phyloP scores from a whole-genome alignment of 37 sponge, comb jelly and placozoan species.

The Theonella swinhoei region DNA sequence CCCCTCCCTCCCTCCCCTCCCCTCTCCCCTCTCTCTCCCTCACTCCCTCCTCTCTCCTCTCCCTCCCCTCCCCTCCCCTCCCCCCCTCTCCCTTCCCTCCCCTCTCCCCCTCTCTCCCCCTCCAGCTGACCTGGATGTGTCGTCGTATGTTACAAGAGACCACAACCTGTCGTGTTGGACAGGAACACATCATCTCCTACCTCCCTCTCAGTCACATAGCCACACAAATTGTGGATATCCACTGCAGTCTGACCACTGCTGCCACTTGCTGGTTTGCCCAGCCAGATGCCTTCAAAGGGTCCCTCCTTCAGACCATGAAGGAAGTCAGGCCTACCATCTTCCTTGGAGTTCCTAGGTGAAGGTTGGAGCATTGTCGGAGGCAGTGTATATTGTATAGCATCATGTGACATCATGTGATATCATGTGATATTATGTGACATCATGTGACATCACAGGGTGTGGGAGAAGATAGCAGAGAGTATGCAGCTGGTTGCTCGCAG shows the following conservation, averaged over 20 bases:
- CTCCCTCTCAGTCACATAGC: slow-evolving; percentile 88
- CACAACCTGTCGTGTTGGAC: slow-evolving; percentile 30
- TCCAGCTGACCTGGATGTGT: slow-evolving; percentile 75
- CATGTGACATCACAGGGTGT: slow-evolving; percentile 58
- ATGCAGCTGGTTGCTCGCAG: slow-evolving; percentile 61
- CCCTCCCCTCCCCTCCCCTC: not conserved
- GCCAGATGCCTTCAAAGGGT: slow-evolving; percentile 94
- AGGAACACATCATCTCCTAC: slow-evolving; percentile 82
- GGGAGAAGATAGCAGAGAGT: slow-evolving; percentile 84
- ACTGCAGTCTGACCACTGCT: slow-evolving; percentile 35
- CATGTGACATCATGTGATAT: too few relatives aligned
- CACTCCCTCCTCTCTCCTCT: not conserved
- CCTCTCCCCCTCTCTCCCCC: not conserved
- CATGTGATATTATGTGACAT: too few relatives aligned
- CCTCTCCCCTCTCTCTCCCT: not conserved
- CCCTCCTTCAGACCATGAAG: slow-evolving; percentile 82
- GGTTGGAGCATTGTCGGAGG: not conserved
- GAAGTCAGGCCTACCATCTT: slow-evolving; percentile 92
- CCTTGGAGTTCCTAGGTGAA: slow-evolving; percentile 88
- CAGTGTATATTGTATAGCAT: too few relatives aligned
- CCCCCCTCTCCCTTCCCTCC: not conserved
- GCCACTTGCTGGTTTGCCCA: slow-evolving; percentile 89
- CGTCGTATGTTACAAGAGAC: slow-evolving; percentile 5
- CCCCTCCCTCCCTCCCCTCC: slow-evolving; percentile 1
- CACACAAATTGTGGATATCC: slow-evolving; percentile 82